phyloP scores from a whole-genome alignment of 2,113 vertebrate species.

The Percina caprodes region DNA sequence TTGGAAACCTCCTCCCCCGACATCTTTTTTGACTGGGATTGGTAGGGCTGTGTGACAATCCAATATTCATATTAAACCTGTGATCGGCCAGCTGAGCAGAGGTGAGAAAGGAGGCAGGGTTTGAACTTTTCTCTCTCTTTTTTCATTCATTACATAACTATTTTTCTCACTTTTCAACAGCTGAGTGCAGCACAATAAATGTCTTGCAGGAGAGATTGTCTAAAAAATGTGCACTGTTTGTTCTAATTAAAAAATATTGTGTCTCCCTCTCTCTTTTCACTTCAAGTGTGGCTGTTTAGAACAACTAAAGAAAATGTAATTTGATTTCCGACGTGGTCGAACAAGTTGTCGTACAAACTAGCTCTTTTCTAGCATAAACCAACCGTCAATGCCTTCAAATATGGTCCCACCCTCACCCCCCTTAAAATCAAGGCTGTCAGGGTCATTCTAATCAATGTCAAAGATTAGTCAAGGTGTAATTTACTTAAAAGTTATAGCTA shows the following conservation, averaged over 20 bases:
- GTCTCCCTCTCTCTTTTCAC: neutral
- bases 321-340: neutral
- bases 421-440: neutral
- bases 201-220: neutral
- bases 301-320: neutral
- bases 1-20: neutral
- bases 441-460: neutral
- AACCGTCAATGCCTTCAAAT: neutral
- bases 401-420: no score
- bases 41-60: neutral
- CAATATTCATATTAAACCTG: no score
- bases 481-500: neutral
- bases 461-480: neutral
- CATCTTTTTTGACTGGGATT: neutral
- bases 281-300: neutral
- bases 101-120: neutral
- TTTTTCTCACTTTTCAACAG: neutral
- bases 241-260: neutral
- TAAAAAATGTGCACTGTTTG: neutral
- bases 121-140: neutral
- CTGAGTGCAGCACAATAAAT: neutral
- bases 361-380: neutral
- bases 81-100: neutral
- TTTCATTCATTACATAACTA: neutral
- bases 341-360: no score